phyloP scores from a whole-genome alignment of 30 jellyfish, hydroid and myxozoan genomes.

The Turritopsis rubra region DNA sequence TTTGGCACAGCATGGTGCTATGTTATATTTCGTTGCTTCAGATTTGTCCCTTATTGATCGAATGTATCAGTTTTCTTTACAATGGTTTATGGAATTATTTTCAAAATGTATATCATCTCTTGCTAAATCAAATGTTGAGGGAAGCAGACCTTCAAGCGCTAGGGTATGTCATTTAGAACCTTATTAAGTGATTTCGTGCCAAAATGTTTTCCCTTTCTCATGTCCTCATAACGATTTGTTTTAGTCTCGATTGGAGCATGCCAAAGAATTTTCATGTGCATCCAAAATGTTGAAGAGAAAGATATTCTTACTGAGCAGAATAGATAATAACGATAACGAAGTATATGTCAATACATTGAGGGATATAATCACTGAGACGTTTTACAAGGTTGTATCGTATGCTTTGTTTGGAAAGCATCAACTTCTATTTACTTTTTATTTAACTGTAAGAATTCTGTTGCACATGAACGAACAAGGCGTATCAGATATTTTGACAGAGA shows the following conservation, averaged over 20 bases:
- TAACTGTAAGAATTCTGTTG: conserved; percentile 36
- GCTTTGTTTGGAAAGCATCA: conserved; percentile 60
- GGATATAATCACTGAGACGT: conserved; percentile 49
- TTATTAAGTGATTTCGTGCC: too few relatives aligned
- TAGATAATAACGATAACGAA: not conserved
- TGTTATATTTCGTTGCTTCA: conserved; percentile 48
- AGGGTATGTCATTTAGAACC: too few relatives aligned
- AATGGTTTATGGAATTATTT: conserved; percentile 61
- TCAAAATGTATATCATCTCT: conserved; percentile 44
- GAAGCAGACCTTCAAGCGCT: conserved; percentile 10
- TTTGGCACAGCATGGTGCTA: conserved; percentile 79
- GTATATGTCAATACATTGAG: conserved; percentile 43
- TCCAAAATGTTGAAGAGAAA: not conserved
- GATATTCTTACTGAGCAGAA: not conserved
- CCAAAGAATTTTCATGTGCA: not conserved
- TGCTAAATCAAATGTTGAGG: not conserved
- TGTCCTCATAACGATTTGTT: too few relatives aligned
- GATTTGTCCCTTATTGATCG: conserved; percentile 57
- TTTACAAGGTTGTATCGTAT: conserved; percentile 60
- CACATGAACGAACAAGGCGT: not conserved
- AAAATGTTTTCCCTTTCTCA: too few relatives aligned
- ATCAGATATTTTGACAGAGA: not conserved
- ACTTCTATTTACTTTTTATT: conserved; percentile 50
- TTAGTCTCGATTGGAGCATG: not conserved
- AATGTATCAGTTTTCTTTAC: conserved; percentile 78